Base-by-base conservation (phyloP, 1,140 invertebrate genomes). In the Halesus radiatus region DNA sequence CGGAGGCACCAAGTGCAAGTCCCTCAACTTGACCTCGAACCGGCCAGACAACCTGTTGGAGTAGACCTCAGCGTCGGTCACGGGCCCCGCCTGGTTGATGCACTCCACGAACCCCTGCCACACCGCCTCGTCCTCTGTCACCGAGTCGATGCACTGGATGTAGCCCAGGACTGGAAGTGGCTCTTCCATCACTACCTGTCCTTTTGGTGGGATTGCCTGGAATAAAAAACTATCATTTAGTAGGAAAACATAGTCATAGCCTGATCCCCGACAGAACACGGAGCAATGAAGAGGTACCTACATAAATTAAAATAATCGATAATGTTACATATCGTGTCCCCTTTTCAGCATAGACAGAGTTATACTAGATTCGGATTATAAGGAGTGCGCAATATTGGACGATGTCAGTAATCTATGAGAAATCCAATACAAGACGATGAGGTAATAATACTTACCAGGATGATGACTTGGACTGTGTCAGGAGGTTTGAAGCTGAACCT, bases 21-120 rank as follows among this genome's bases (percentile, higher is more conserved):
- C 75, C n/a, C 75, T 22, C 37, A 77, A 32, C 3, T 22, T 53
- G 18, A 77, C 75, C 56, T 77, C 58, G 75, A 77, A 77, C 2
- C 75, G n/a, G 18, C 75, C 75, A 16, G 58, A 64, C 22, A 22
- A 8, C n/a, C 75, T 32, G 58, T 66, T 64, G 37, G 75, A 26
- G 60, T 29, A 77, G 16, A 29, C 22, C 3, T 77, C 75, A 1
- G 29, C 18, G 32, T 77, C 56, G 10, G 75, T 52, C 8, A 58
- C 60, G 2, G 60, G 54, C 3, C 60, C 60, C 20, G 75, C 32
- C 37, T 77, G 56, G 52, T 77, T 77, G 8, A 77, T 22, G n/a
- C 75, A 77, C 37, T 77, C 75, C 15, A 77, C 60, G n/a, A 26
- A n/a, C 10, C 75, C 75, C n/a, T 52, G 58, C 75, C 75, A 77